A percentile compares a stretch with the other conserved stretches of the same genome.
Evolutionary conservation across 2,113 vertebrate species (phyloP).

Genomic region (Rhinopithecus roxellana): DNA sequence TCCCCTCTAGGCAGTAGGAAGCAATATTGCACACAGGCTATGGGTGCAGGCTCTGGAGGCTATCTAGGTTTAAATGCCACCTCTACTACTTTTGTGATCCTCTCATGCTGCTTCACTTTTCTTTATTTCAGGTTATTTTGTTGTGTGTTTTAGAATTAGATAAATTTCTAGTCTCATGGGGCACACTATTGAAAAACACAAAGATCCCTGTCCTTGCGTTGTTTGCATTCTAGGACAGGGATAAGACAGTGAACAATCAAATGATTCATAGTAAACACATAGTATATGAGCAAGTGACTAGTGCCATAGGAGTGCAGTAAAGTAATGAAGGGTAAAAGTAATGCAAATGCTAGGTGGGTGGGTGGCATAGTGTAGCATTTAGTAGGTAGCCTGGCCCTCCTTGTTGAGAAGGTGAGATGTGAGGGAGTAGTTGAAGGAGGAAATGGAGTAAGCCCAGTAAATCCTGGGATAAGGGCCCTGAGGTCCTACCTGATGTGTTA

Average conservation of each 20-base stretch:
- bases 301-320: background rate
- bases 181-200: background rate
- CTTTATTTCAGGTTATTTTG: background rate
- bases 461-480: background rate
- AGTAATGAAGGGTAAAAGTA: background rate
- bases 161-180: background rate
- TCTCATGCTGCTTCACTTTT: background rate
- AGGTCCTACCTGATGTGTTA: background rate
- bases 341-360: background rate
- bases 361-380: background rate
- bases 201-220: background rate
- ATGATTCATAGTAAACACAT: background rate
- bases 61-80: background rate
- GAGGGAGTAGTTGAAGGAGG: background rate
- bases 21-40: fast-evolving
- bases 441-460: background rate
- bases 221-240: background rate
- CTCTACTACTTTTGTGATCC: background rate
- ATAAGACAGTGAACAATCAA: background rate
- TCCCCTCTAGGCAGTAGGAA: fast-evolving
- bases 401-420: background rate
- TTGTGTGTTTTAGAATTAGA: background rate
- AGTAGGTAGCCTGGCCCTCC: background rate
- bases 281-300: background rate
- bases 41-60: no score